These are phyloP conservation scores for Drosophila kanekoi DNA, from an alignment of 2,888 invertebrate species.

Conservation along the genomic window DNA sequence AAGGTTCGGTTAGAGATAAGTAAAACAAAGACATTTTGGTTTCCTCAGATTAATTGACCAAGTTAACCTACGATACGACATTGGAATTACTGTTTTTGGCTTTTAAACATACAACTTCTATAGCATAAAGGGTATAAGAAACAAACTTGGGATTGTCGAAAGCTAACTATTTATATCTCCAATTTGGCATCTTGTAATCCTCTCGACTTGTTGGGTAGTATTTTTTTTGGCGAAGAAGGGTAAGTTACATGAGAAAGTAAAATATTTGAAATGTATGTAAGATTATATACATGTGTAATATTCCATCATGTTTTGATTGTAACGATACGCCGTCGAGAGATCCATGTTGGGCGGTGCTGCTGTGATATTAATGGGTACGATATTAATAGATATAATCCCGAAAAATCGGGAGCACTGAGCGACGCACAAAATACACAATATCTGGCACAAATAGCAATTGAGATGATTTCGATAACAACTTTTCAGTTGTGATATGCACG, in stretches of 20 bases:
- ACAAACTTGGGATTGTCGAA: no score
- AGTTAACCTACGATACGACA: no score
- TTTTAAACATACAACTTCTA: no score
- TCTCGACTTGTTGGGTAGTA: no score
- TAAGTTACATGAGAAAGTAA: neutral
- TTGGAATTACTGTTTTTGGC: no score
- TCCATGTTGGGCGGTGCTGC: conserved; percentile 87
- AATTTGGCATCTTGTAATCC: no score
- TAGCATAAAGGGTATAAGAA: no score
- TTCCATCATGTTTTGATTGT: conserved; percentile 99
- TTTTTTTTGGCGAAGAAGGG: no score
- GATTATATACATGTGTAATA: conserved; percentile 94
- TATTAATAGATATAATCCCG: neutral
- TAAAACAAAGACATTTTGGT: no score
- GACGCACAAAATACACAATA: conserved; percentile 2
- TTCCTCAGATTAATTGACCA: no score
- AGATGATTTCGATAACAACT: neutral
- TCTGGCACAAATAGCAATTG: conserved; percentile 1
- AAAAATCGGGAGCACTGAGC: neutral
- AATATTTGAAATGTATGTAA: neutral
- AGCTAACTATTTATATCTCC: no score
- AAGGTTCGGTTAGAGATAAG: no score
- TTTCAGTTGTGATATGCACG: neutral
- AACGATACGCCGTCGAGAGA: conserved; percentile 96
- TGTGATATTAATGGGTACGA: neutral